Conservation (phyloP, 2,113 vertebrate genomes). For the Henicopernis longicauda region DNA sequence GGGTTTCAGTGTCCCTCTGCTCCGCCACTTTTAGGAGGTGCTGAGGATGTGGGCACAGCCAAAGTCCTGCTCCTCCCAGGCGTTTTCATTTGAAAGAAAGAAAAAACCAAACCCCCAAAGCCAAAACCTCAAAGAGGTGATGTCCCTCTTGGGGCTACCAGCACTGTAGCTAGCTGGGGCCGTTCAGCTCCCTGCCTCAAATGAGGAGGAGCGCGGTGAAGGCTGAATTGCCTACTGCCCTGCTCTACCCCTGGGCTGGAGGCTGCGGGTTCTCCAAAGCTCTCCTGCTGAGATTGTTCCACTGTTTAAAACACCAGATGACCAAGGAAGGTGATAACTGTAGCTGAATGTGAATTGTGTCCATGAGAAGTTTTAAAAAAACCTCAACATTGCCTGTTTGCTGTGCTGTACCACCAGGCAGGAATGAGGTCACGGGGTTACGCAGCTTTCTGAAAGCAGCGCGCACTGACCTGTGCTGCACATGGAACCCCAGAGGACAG, state of each 20-base stretch:
- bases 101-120: not conserved
- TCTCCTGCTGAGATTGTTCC: not conserved
- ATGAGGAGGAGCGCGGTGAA: not conserved
- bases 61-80: not conserved
- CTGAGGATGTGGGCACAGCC: not conserved
- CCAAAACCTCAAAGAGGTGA: accelerated
- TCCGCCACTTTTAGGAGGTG: not conserved
- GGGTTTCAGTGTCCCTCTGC: not conserved
- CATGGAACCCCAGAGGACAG: too few relatives aligned
- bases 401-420: not conserved
- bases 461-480: too few relatives aligned
- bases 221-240: not conserved
- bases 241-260: not conserved
- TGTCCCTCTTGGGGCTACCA: not conserved
- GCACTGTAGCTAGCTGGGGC: not conserved
- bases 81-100: not conserved
- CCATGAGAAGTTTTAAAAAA: not conserved
- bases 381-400: too few relatives aligned
- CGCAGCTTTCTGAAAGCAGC: not conserved
- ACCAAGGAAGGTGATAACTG: not conserved
- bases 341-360: not conserved
- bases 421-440: accelerated
- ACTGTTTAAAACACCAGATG: not conserved
- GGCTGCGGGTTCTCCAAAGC: not conserved
- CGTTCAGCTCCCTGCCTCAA: not conserved